Evolutionary conservation across 2,113 vertebrate species (phyloP).

Genomic region (Stomatorhinus ivindoensis): DNA sequence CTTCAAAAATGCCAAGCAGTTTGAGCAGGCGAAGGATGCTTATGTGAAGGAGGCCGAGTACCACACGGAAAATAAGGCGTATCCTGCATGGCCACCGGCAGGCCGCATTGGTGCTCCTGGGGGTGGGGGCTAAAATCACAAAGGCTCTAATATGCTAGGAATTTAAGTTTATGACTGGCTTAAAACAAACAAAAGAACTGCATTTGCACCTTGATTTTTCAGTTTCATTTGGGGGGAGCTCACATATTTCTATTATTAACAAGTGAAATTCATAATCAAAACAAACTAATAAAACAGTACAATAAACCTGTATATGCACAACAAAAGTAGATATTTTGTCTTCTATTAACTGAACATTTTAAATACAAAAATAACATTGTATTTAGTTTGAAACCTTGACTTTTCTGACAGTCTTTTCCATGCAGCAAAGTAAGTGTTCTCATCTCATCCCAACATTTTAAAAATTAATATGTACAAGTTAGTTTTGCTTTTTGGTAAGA

Average conservation of each 20-base stretch:
- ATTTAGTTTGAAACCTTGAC: conserved; percentile 63
- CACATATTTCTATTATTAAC: not conserved
- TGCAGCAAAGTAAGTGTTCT: conserved; percentile 91
- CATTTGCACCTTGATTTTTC: not conserved
- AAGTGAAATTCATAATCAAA: not conserved
- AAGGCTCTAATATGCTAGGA: not conserved
- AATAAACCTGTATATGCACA: not conserved
- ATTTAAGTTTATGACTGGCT: not conserved
- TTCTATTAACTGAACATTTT: not conserved
- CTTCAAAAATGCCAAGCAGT: conserved; percentile 98
- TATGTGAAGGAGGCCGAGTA: conserved; percentile 88
- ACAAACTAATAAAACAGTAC: not conserved
- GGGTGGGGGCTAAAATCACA: not conserved
- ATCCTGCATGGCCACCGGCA: conserved; percentile 66
- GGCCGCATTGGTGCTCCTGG: not conserved
- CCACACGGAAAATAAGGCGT: conserved; percentile 92
- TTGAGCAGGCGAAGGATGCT: conserved; percentile 91
- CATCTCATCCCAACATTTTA: not conserved
- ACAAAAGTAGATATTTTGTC: not conserved
- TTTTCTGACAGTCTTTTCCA: conserved; percentile 80
- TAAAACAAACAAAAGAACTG: not conserved
- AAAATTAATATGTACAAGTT: not conserved
- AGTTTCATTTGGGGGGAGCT: not conserved
- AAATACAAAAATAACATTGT: not conserved
- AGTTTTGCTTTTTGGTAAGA: conserved; percentile 23